Evolutionary conservation across 2,113 vertebrate genomes (phyloP), one percentile per base, ranked within the genome.

Genomic region (Ceyx margarethae): DNA sequence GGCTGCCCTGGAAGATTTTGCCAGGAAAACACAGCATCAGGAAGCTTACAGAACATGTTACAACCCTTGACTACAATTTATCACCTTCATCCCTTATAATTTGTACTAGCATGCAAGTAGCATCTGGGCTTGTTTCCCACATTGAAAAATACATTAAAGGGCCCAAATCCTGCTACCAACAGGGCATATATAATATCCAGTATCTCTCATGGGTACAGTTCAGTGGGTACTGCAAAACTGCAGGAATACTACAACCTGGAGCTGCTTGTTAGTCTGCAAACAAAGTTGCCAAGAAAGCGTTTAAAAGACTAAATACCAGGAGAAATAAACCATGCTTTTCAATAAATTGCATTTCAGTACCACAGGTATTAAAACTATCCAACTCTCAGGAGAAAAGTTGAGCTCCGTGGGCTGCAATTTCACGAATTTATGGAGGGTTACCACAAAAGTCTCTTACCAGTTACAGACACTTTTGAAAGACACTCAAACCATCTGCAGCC

Each of bases 351-450:
- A 73, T 77, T 75, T 74, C 73, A 74, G 9, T 29, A 94, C 61
- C 77, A 88, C 88, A 81, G 31, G 37, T 74, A 94, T 75, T 80
- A 85, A 85, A 95, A 91, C 57, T 91, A 82, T 78, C 40, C 62
- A 84, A 81, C 35, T 35, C 35, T 35, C 35, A 35, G 35, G 46
- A 35, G 46, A 15, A 50, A 33, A 64, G 18, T 16, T 80, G 8
- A 62, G 56, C 65, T 29, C 46, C 11, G 8, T 2, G 7, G 26
- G 65, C 56, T 74, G 18, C 46, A 40, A 12, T 3, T 31, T 50
- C 56, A 31, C 31, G n/a, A 50, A 43, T 43, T 58, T 78, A 46
- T 19, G 15, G 46, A 51, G 25, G 3, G 58, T 8, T 15, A 76
- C 11, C 40, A 64, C 15, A 20, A 1, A 72, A 29, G 8, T 25